phyloP scores from a whole-genome alignment of 2,888 invertebrate genomes.

The Melanargia galathea region DNA sequence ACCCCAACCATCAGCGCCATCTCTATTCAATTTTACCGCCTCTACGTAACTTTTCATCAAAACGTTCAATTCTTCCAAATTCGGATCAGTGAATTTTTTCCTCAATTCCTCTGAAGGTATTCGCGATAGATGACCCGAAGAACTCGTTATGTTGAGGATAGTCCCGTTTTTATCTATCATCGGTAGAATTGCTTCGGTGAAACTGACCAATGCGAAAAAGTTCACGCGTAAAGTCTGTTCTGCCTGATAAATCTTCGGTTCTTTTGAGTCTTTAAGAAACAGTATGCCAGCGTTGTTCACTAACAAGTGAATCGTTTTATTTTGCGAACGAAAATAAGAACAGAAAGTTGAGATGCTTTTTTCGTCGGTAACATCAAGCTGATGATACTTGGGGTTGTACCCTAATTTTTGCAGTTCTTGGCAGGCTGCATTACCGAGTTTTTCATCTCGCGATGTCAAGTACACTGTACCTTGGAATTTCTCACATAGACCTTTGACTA shows the following conservation, averaged over 20 bases:
- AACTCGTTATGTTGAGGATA: conserved; percentile 89
- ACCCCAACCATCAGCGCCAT: conserved; percentile 78
- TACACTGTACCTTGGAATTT: conserved; percentile 86
- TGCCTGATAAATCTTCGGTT: conserved; percentile 59
- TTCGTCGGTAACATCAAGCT: conserved; percentile 85
- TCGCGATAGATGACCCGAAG: conserved; percentile 83
- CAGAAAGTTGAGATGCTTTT: conserved; percentile 81
- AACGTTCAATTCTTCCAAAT: conserved; percentile 74
- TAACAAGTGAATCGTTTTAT: conserved; percentile 86
- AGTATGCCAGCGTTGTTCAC: conserved; percentile 88
- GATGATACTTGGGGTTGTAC: conserved; percentile 82
- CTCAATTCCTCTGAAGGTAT: conserved; percentile 81
- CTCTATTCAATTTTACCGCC: conserved; percentile 66
- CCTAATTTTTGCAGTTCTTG: conserved; percentile 76
- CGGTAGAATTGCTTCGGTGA: conserved; percentile 85
- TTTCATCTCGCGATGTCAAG: conserved; percentile 84
- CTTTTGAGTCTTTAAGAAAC: conserved; percentile 63
- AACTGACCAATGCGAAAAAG: conserved; percentile 62
- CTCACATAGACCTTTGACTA: conserved; percentile 85
- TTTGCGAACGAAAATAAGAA: conserved; percentile 76
- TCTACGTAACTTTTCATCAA: conserved; percentile 85
- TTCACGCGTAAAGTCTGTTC: conserved; percentile 65
- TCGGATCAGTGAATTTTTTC: conserved; percentile 68
- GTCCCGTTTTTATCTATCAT: conserved; percentile 84
- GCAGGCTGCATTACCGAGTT: conserved; percentile 82